phyloP scores from a whole-genome alignment of 2,888 invertebrate genomes.

The Molorchus minor region DNA sequence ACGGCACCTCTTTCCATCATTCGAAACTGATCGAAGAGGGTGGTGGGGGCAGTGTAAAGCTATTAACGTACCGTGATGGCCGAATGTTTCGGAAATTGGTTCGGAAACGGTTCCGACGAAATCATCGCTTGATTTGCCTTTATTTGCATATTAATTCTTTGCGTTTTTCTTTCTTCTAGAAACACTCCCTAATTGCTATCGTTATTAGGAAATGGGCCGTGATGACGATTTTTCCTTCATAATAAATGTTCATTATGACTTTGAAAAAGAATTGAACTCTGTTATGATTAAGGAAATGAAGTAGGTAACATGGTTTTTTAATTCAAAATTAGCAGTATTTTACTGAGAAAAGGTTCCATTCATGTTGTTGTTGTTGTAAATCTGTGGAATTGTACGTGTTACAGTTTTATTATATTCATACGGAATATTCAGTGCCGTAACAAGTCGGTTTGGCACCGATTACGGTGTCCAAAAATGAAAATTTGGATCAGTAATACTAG shows the following conservation, averaged over 20 bases:
- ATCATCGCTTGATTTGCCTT: conserved; percentile 57
- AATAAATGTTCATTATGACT: background rate
- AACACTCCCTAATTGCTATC: conserved; percentile 35
- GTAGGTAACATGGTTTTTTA: too few species aligned
- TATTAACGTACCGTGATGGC: conserved; percentile 50
- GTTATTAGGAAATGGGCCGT: conserved; percentile 32
- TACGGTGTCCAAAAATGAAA: too few species aligned
- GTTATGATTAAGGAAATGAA: too few species aligned
- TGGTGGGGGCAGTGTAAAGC: conserved; percentile 46
- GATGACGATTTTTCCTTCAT: conserved; percentile 24
- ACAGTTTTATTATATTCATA: too few species aligned
- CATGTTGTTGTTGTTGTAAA: too few species aligned
- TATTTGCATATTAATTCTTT: conserved; percentile 58
- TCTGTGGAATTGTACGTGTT: too few species aligned
- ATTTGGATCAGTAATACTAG: too few species aligned
- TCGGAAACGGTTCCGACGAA: conserved; percentile 56
- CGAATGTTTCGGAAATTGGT: conserved; percentile 58
- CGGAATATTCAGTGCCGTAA: too few species aligned
- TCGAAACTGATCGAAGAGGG: conserved; percentile 48
- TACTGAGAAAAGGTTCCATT: too few species aligned
- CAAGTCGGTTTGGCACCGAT: too few species aligned
- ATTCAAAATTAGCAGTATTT: too few species aligned
- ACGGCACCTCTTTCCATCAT: conserved; percentile 43
- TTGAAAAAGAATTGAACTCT: too few species aligned
- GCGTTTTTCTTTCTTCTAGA: conserved; percentile 31